Base-by-base conservation (phyloP, 2,113 vertebrate species). In the Rattus rattus region DNA sequence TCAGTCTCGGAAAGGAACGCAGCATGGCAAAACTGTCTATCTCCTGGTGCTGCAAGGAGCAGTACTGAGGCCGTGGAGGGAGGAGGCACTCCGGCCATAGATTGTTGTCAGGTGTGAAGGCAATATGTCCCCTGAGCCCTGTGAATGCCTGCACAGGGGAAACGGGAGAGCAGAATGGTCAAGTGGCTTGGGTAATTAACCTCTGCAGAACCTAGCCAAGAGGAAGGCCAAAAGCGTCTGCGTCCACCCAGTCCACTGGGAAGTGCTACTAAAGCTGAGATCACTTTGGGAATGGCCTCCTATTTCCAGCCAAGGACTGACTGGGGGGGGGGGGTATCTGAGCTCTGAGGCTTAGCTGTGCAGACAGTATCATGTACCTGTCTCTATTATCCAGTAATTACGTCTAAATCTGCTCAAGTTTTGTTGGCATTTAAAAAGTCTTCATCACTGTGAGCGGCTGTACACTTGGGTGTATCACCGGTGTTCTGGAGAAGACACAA, bases 351-450 rank as follows among this genome's bases (percentile, higher is more conserved):
- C 80, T 86, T 14, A 5, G 3, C n/a, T 3, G 17, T 5, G 3
- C 56, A 69, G 65, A 86, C 59, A 17, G 67, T 33, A n/a, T 1
- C 69, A 4, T 12, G 36, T 63, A 36, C 77, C 49, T 77, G 4
- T 28, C 61, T 56, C 39, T 73, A 2, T 80, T 67, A 69, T 56
- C 80, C 26, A 49, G 59, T 54, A 49, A 93, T 54, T 85, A 94
- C 65, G 63, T 83, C 93, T 75, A 39, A 94, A 43, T 72, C 36
- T 87, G 49, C 63, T 92, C 85, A 90, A 63, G 70, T 43, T 65
- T 30, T 43, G 6, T 63, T 85, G 59, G 54, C 47, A 93, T 81
- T 90, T 80, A 88, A 83, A 89, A 95, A 36, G 43, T 33, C 52
- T 65, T 81, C 90, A 47, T 75, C 59, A 69, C 59, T 12, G 0